Base-by-base conservation (phyloP, 2,113 vertebrate species). In the Anoura caudifer region DNA sequence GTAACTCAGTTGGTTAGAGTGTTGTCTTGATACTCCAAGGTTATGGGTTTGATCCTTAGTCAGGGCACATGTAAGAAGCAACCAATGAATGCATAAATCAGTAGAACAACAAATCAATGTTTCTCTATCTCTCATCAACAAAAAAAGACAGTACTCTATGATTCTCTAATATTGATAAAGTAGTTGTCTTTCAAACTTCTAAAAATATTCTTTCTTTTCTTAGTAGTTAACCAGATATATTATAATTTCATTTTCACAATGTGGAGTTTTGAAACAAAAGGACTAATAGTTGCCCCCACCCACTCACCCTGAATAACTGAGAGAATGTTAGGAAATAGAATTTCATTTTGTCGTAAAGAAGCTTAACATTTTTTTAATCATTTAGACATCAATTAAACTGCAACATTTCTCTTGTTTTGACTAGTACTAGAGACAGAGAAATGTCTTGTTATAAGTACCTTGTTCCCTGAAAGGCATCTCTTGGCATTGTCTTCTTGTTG, bases 331-430 rank as follows among this genome's bases (percentile, higher is more conserved):
- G 36, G 45, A 79, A 90, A 86, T 82, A 28, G n/a, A 91, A 94
- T 79, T 94, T 43, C 20, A 77, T 94, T 92, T 85, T 76, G n/a
- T 93, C 24, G 45, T 41, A 76, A 90, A 95, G 90, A 86, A 79
- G 14, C 20, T 86, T 88, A 86, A 36, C 6, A 67, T 80, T 80
- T 89, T 89, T 15, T 7, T 41, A 33, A 4, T 87, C 93, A 50
- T 73, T 24, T 77, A 86, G 41, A 93, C 16, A 43, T 67, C 47
- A 73, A 2, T 93, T 88, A 88, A 77, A 82, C 28, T 33, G 4
- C 89, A 56, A 56, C 50, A 70, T 72, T 91, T 96, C 45, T 94
- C 77, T 85, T 90, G 47, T 50, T 80, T 95, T 65, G 65, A 65
- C 19, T 70, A 95, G 45, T 52, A 67, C 41, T 36, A 81, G 75